A percentile compares a stretch with the other conserved stretches of the same genome.
phyloP scores from a whole-genome alignment of 23 tunicate genomes.

The Pegea sp. region DNA sequence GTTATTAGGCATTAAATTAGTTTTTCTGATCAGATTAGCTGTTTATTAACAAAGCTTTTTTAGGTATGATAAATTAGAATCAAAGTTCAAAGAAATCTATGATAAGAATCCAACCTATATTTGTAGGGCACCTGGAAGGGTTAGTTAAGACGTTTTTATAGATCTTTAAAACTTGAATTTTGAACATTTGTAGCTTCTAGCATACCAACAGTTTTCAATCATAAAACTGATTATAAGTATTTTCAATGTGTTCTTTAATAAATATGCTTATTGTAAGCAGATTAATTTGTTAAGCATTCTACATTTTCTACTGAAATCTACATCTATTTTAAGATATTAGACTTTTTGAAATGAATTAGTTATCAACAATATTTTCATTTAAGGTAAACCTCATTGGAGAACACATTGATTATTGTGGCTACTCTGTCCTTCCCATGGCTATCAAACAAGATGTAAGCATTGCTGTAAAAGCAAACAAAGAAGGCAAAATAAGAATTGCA shows the following conservation, averaged over 20 bases:
- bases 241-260: not conserved
- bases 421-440: conserved; percentile 91
- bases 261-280: no score
- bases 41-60: no score
- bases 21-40: no score
- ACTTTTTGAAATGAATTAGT: no score
- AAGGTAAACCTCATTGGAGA: conserved; percentile 93
- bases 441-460: conserved; percentile 52
- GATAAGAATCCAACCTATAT: conserved; percentile 30
- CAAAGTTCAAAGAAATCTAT: conserved; percentile 18
- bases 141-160: conserved; percentile 2
- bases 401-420: conserved; percentile 93
- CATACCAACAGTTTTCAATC: not conserved
- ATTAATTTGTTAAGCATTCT: no score
- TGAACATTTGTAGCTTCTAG: not conserved
- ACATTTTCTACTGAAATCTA: not conserved
- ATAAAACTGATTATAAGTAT: not conserved
- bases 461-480: conserved; percentile 19
- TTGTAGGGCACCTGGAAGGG: conserved; percentile 82
- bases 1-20: no score
- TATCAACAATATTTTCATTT: conserved; percentile 1
- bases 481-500: conserved; percentile 11
- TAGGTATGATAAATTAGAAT: conserved; percentile 12
- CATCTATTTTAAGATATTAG: not conserved
- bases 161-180: not conserved